Conservation (phyloP, 2,888 invertebrate genomes). For the Acleris cristana region DNA sequence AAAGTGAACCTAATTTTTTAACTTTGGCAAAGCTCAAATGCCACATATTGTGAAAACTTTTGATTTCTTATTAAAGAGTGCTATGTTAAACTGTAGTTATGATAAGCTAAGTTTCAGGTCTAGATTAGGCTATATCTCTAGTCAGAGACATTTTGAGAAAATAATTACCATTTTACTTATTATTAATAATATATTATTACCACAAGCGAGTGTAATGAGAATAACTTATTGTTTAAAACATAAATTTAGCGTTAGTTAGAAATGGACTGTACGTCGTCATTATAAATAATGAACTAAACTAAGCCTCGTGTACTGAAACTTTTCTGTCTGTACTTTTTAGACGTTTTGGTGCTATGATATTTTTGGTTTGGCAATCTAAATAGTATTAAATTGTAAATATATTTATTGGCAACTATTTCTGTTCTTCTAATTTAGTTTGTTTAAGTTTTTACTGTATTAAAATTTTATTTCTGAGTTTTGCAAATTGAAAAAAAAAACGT, state of each 20-base stretch:
- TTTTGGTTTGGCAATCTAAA: slow-evolving; percentile 79
- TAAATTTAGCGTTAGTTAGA: slow-evolving; percentile 61
- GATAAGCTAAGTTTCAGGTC: slow-evolving; percentile 67
- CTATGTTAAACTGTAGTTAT: slow-evolving; percentile 74
- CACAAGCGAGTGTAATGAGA: slow-evolving; percentile 71
- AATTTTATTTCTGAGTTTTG: slow-evolving; percentile 43
- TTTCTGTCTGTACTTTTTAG: slow-evolving; percentile 76
- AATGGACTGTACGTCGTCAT: slow-evolving; percentile 67
- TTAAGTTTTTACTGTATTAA: slow-evolving; percentile 45
- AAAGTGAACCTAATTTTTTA: slow-evolving; percentile 56
- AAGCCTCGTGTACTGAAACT: slow-evolving; percentile 64
- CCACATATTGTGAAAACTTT: slow-evolving; percentile 59
- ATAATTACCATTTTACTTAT: slow-evolving; percentile 81
- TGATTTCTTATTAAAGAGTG: slow-evolving; percentile 71
- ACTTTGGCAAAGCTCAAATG: slow-evolving; percentile 80
- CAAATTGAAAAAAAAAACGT: slow-evolving; percentile 42
- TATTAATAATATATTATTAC: slow-evolving; percentile 67
- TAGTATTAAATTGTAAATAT: slow-evolving; percentile 75
- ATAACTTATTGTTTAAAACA: slow-evolving; percentile 74
- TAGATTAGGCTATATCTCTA: slow-evolving; percentile 80
- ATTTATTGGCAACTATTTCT: slow-evolving; percentile 75
- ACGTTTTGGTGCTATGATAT: slow-evolving; percentile 80
- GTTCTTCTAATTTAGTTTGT: slow-evolving; percentile 57
- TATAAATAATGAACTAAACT: slow-evolving; percentile 41
- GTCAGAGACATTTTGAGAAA: slow-evolving; percentile 79